Evolutionary conservation across 2,113 vertebrate species (phyloP), one percentile per base, ranked within the genome.

Genomic region (Spea multiplicata): DNA sequence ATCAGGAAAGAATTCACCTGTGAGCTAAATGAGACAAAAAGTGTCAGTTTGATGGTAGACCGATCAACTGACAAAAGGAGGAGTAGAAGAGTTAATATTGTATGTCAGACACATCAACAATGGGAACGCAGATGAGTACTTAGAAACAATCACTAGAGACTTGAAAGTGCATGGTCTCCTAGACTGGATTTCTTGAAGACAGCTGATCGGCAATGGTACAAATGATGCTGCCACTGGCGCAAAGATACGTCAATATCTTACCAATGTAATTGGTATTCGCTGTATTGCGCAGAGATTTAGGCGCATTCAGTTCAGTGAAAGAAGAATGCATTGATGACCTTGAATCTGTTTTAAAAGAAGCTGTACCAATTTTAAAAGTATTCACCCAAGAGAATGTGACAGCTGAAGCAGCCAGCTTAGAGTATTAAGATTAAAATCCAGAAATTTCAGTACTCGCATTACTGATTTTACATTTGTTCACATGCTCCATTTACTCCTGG

Each of bases 1-100:
- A 52, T 52, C 9, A 52, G 50, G 50, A 52, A 52, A 52, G 50
- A 52, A 52, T 10, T 52, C 50, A 52, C 9, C 50, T 52, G 50
- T 52, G 50, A 52, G 50, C 59, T 62, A 62, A 62, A 62, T 7
- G 50, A 52, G 50, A 2, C 6, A 52, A 62, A 62, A 62, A 12
- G 14, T 16, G 59, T 62, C n/a, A 62, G 59, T 14, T 62, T 62
- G 59, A 62, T 14, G 59, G 8, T 62, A 62, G 59, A 62, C 14
- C 5, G n/a, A 62, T 62, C 59, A 14, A 62, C 59, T 62, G n/a
- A 62, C 59, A 30, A 14, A 62, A 62, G 59, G 59, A 62, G 59
- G 59, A 62, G 59, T 62, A 62, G 59, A 62, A 62, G 59, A 62
- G n/a, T 62, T 62, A 16, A 62, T 62, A 62, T 62, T 3, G 59